Conservation (phyloP, 2,113 vertebrate genomes). For the Candoia aspera region DNA sequence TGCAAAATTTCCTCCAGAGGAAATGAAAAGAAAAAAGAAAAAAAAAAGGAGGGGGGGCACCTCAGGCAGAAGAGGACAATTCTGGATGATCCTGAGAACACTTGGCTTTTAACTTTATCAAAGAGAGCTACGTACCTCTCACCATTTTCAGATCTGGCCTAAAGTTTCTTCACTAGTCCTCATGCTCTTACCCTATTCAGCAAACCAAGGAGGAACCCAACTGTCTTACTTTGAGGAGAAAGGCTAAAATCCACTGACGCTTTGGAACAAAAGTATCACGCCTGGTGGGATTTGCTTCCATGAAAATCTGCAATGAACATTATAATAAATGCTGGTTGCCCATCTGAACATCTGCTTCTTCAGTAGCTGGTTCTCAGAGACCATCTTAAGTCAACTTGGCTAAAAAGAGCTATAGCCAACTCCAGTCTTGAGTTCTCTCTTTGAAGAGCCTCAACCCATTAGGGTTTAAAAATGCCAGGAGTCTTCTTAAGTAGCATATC, state of each 20-base stretch:
- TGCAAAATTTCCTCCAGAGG: constrained; percentile 44
- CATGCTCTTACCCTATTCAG: not conserved
- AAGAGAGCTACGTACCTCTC: not conserved
- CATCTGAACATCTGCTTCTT: not conserved
- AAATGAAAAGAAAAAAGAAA: not conserved
- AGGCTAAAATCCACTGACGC: not conserved
- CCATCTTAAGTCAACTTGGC: not conserved
- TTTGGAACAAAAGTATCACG: not conserved
- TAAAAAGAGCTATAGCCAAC: not conserved
- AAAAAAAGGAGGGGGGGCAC: too few species aligned
- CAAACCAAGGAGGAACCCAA: not conserved
- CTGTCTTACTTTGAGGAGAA: constrained; percentile 13
- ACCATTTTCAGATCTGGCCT: not conserved
- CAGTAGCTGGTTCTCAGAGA: not conserved
- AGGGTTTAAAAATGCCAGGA: not conserved
- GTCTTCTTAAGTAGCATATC: not conserved
- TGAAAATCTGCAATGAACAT: not conserved
- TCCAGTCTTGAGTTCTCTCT: not conserved
- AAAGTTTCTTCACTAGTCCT: not conserved
- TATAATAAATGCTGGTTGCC: not conserved
- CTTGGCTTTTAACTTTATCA: not conserved
- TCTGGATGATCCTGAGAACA: not conserved
- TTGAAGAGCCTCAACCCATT: not conserved
- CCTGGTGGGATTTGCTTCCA: not conserved
- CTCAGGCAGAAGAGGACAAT: not conserved